A percentile compares a stretch with the other conserved stretches of the same genome.
Conservation (phyloP, 2,888 invertebrate genomes). For the Epinotia nisella region DNA sequence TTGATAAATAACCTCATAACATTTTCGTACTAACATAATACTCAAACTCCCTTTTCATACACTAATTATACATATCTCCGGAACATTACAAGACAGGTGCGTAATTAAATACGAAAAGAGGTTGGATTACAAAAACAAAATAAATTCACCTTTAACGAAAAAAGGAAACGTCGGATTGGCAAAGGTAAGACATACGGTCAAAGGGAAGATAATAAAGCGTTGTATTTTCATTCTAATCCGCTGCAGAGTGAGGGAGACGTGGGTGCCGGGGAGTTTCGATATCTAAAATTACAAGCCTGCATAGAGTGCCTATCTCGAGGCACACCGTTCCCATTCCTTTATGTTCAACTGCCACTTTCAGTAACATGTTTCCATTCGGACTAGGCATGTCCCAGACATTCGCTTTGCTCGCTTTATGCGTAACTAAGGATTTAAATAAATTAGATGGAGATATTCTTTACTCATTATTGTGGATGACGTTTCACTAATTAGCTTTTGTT, state of each 20-base stretch:
- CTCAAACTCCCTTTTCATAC: slow-evolving; percentile 19
- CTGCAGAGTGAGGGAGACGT: slow-evolving; percentile 64
- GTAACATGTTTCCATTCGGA: slow-evolving; percentile 72
- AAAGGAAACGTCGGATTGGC: slow-evolving; percentile 61
- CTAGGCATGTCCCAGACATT: slow-evolving; percentile 68
- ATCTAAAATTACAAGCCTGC: slow-evolving; percentile 82
- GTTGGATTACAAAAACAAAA: slow-evolving; percentile 63
- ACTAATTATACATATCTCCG: slow-evolving; percentile 41
- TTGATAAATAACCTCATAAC: slow-evolving; percentile 29
- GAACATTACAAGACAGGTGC: slow-evolving; percentile 47
- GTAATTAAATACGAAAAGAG: slow-evolving; percentile 61
- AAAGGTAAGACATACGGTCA: slow-evolving; percentile 80
- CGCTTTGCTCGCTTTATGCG: slow-evolving; percentile 59
- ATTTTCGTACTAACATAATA: slow-evolving; percentile 26
- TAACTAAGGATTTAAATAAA: slow-evolving; percentile 66
- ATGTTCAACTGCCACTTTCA: slow-evolving; percentile 80
- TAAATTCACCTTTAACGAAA: slow-evolving; percentile 64
- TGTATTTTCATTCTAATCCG: slow-evolving; percentile 82
- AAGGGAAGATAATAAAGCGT: slow-evolving; percentile 80
- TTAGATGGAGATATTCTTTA: slow-evolving; percentile 47
- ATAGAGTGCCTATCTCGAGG: slow-evolving; percentile 78
- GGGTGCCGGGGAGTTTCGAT: slow-evolving; percentile 72
- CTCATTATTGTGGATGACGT: slow-evolving; percentile 35
- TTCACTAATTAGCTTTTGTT: slow-evolving; percentile 36
- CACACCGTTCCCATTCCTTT: slow-evolving; percentile 75